These are phyloP conservation scores for Capromys pilorides DNA, from an alignment of 2,797 vertebrate genomes.

Conservation along the genomic window DNA sequence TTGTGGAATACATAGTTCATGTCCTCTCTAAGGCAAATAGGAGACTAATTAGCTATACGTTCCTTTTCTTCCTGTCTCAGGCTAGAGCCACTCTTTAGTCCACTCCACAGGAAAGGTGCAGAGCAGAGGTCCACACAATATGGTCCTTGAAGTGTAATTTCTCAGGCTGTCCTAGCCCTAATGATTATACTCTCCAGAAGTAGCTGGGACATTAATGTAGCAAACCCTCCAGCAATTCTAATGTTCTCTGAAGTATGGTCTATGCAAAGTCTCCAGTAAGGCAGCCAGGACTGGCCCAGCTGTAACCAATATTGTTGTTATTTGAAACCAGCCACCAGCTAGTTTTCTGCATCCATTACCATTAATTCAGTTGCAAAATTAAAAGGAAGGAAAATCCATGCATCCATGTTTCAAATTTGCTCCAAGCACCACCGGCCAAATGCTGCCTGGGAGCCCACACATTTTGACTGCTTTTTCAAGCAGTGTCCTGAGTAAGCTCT, in stretches of 20 bases:
- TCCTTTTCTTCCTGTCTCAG: not conserved
- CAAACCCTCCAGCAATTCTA: not conserved
- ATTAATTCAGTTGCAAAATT: conserved; percentile 72
- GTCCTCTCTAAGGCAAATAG: conserved; percentile 11
- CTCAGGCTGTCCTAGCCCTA: not conserved
- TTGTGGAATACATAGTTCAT: not conserved
- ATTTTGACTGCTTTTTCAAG: conserved; percentile 40
- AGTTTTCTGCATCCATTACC: conserved; percentile 50
- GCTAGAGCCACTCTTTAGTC: not conserved
- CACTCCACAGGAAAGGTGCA: not conserved
- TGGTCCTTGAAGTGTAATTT: not conserved
- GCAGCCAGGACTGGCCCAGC: not conserved
- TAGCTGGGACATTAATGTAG: not conserved
- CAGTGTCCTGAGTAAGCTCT: conserved; percentile 44
- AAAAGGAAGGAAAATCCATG: conserved; percentile 60
- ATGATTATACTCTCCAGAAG: not conserved
- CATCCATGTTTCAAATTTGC: conserved; percentile 57
- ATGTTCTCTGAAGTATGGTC: not conserved
- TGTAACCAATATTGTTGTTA: not conserved
- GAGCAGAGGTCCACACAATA: not conserved
- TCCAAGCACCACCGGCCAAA: not conserved
- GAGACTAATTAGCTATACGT: not conserved
- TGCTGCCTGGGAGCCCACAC: conserved; percentile 41
- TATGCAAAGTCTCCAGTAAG: not conserved
- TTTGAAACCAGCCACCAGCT: conserved; percentile 43